Evolutionary conservation across 2,113 vertebrate genomes (phyloP).

Genomic region (Chaenogobius annularis): DNA sequence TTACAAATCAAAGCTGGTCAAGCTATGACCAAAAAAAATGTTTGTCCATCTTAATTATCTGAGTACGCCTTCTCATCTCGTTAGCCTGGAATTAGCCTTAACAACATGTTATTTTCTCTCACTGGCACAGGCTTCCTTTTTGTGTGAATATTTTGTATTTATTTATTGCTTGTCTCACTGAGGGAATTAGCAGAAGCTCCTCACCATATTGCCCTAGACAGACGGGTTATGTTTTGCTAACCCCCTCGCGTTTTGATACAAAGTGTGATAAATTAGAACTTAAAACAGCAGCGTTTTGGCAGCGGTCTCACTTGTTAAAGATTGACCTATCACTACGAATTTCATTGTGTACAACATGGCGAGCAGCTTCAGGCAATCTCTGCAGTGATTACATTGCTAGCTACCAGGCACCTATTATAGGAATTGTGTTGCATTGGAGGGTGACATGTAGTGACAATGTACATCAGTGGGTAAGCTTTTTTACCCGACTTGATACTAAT

Average conservation of each 20-base stretch:
- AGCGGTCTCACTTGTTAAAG: slow-evolving; percentile 13
- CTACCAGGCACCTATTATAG: slow-evolving; percentile 40
- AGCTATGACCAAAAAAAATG: slow-evolving; percentile 27
- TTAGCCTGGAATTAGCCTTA: slow-evolving; percentile 17
- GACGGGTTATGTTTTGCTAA: slow-evolving; percentile 54
- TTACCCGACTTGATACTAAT: slow-evolving; percentile 62
- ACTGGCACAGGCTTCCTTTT: slow-evolving; percentile 18
- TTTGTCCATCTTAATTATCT: slow-evolving; percentile 48
- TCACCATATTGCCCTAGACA: slow-evolving; percentile 41
- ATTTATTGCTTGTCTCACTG: slow-evolving; percentile 51
- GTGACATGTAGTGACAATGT: slow-evolving; percentile 45
- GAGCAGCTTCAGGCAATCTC: slow-evolving; percentile 26
- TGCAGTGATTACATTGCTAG: slow-evolving; percentile 34
- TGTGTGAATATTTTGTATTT: neutral
- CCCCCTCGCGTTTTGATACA: slow-evolving; percentile 43
- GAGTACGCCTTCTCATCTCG: slow-evolving; percentile 42
- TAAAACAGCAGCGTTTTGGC: slow-evolving; percentile 1
- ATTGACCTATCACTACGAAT: slow-evolving; percentile 34
- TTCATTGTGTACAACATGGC: slow-evolving; percentile 23
- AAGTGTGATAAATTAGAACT: slow-evolving; percentile 41
- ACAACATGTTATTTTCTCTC: slow-evolving; percentile 43
- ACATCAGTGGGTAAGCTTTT: slow-evolving; percentile 18
- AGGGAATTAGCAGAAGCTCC: slow-evolving; percentile 48
- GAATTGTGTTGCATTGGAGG: slow-evolving; percentile 44
- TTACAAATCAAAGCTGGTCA: slow-evolving; percentile 38